Evolutionary conservation across 2,113 vertebrate genomes (phyloP).

Genomic region (Aegithalos caudatus): DNA sequence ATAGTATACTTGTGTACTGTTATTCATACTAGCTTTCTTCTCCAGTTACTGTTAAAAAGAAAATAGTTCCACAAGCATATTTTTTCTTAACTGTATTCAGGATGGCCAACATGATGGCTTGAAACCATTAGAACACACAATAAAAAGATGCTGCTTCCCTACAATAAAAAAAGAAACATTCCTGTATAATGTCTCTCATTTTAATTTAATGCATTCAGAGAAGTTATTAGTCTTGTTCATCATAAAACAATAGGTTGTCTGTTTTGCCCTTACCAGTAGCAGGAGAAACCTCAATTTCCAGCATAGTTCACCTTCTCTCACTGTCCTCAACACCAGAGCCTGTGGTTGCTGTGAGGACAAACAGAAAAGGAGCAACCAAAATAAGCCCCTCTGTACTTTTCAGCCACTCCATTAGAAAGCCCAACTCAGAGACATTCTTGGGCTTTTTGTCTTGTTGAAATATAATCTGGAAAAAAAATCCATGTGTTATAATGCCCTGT

Average conservation of each 20-base stretch:
- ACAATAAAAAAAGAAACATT: background rate
- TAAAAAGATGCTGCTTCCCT: background rate
- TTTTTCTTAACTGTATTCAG: background rate
- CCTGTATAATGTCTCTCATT: background rate
- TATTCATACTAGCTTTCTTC: background rate
- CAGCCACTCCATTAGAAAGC: background rate
- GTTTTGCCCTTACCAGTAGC: background rate
- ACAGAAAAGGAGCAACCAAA: background rate
- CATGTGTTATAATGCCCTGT: background rate
- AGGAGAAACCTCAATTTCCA: background rate
- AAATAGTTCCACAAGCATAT: background rate
- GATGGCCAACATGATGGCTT: background rate
- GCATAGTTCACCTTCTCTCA: background rate
- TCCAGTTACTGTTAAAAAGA: background rate
- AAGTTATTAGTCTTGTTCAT: background rate
- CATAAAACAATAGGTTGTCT: background rate
- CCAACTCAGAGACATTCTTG: background rate
- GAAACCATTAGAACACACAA: background rate
- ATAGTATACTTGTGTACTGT: background rate
- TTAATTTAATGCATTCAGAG: background rate
- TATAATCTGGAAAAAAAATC: background rate
- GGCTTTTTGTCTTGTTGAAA: background rate
- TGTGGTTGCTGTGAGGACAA: background rate
- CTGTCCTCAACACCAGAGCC: background rate
- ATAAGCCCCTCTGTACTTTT: background rate